Evolutionary conservation across 2,113 vertebrate genomes (phyloP), one percentile per base, ranked within the genome.

Genomic region (Rattus norvegicus): DNA sequence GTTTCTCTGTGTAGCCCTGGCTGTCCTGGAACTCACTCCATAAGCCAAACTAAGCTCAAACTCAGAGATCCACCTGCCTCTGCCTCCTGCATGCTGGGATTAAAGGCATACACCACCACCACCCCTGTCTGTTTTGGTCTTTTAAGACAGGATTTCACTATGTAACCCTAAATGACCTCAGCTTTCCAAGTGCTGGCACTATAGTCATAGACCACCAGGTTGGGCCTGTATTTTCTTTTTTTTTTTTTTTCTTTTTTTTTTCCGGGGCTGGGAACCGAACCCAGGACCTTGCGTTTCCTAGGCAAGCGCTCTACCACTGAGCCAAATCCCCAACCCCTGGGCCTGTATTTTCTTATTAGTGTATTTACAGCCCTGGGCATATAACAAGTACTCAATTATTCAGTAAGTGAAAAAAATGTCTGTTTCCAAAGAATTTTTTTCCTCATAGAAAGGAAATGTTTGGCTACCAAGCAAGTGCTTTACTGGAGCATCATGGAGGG

Each of bases 341-440:
- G 28, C 47, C 47, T 52, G 47, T 79, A 52, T 77, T 49, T 77
- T 49, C 12, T 33, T 79, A 2, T 49, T 79, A 52, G 39, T 79
- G 47, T 52, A 52, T 52, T 79, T 79, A 52, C 13, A 79, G 76
- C 49, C 76, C 47, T 17, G 30, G 47, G 26, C 24, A 79, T 79
- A 19, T 14, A 79, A 52, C 26, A 79, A 24, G 33, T 52, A 52
- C 47, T 54, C 49, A 52, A 33, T 81, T 81, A 83, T 26, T 92
- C 52, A 79, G 63, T 79, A 90, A 81, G 96, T 43, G n/a, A 73
- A 81, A 95, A 95, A 30, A 93, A 65, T 52, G 17, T 87, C 80
- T 92, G 61, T 84, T 88, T 97, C 36, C 65, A 75, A 79, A 88
- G 26, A 70, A 54, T 83, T 92, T 73, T 91, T 94, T 84, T 26